These are phyloP conservation scores for Astreopora myriophthalma DNA, from an alignment of 64 coral and sea anemone genomes.

Conservation along the genomic window DNA sequence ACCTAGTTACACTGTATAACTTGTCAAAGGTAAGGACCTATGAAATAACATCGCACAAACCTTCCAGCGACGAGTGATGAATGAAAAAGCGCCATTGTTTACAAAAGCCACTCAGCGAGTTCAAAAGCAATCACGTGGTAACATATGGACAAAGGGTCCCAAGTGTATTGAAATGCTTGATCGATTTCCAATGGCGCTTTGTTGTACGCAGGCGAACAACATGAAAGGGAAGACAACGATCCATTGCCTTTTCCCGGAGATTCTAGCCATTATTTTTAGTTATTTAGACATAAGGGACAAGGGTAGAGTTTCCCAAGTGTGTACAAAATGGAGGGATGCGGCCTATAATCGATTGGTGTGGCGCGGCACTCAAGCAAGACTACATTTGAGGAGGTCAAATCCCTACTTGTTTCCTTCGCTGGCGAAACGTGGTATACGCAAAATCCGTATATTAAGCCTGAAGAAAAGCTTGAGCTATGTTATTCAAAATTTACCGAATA, in stretches of 20 bases:
- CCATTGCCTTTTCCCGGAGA: conserved; percentile 97
- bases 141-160: conserved; percentile 80
- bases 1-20: no score
- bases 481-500: conserved; percentile 90
- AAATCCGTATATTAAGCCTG: conserved; percentile 98
- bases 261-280: conserved; percentile 97
- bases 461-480: conserved; percentile 94
- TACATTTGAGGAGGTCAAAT: conserved; percentile 97
- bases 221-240: conserved; percentile 93
- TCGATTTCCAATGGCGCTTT: conserved; percentile 90
- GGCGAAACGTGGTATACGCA: conserved; percentile 97
- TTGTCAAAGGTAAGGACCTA: neutral
- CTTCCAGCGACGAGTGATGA: neutral
- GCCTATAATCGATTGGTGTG: conserved; percentile 91
- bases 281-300: conserved; percentile 98
- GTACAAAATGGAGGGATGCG: conserved; percentile 93
- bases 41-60: neutral
- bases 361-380: conserved; percentile 96
- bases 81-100: conserved; percentile 54
- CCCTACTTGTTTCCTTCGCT: conserved; percentile 98
- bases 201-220: conserved; percentile 56
- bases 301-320: conserved; percentile 95
- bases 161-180: conserved; percentile 99
- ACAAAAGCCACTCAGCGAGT: conserved; percentile 56
- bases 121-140: conserved; percentile 70